A percentile compares a stretch with the other conserved stretches of the same genome.
Conservation (phyloP, 2,113 vertebrate species). For the Ophthalmotilapia sp. region DNA sequence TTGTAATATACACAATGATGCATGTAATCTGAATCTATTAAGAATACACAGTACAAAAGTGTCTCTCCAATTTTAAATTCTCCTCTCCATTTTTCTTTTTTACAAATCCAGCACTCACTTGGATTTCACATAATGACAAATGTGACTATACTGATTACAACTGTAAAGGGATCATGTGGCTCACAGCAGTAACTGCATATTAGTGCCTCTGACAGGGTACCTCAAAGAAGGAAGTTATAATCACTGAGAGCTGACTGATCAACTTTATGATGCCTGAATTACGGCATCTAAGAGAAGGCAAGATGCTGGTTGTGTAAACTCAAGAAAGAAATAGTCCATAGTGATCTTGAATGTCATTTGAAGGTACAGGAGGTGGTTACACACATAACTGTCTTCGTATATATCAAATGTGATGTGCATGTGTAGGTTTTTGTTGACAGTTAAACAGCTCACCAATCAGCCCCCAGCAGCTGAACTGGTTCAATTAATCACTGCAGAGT, state of each 20-base stretch:
- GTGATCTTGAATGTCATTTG: neutral
- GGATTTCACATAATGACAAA: neutral
- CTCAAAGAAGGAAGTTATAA: neutral
- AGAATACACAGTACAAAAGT: neutral
- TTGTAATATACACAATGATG: neutral
- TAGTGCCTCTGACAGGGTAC: neutral
- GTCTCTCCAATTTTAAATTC: neutral
- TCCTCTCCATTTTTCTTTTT: neutral
- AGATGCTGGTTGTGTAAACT: neutral
- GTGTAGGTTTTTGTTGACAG: slow-evolving; percentile 10
- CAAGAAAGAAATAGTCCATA: neutral
- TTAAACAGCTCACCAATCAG: slow-evolving; percentile 2
- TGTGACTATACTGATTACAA: neutral
- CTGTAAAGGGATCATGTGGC: neutral
- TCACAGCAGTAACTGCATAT: neutral
- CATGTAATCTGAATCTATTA: neutral
- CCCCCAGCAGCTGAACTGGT: slow-evolving; percentile 1
- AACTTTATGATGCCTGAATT: neutral
- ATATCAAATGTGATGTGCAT: neutral
- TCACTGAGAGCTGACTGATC: neutral
- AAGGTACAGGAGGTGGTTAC: neutral
- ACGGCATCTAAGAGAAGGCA: neutral
- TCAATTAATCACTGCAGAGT: slow-evolving; percentile 22
- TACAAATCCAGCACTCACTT: neutral
- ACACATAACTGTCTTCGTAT: neutral